A percentile compares a stretch with the other conserved stretches of the same genome.
Conservation (phyloP, 2,888 invertebrate genomes). For the Drosophila testacea region DNA sequence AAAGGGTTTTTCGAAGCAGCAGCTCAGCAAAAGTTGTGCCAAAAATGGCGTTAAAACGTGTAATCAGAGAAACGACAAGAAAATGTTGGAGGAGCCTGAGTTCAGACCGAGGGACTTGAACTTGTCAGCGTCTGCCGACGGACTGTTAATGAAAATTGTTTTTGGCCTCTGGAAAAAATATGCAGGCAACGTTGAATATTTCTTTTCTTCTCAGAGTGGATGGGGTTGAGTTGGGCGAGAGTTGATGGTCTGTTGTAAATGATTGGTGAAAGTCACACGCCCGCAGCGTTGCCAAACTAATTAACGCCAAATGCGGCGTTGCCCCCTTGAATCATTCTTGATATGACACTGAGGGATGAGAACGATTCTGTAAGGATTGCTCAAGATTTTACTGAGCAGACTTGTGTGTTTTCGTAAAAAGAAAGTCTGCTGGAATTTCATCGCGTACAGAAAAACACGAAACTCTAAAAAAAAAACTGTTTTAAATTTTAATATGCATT, state of each 20-base stretch:
- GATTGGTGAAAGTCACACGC: slow-evolving; percentile 69
- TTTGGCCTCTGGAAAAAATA: slow-evolving; percentile 43
- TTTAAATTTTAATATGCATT: too few species aligned
- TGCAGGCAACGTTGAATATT: slow-evolving; percentile 32
- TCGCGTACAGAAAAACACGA: neutral
- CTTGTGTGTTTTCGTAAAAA: neutral
- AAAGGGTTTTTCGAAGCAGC: slow-evolving; percentile 58
- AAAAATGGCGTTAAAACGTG: slow-evolving; percentile 76
- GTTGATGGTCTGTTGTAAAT: slow-evolving; percentile 58
- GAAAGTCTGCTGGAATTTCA: neutral
- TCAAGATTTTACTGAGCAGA: slow-evolving; percentile 4
- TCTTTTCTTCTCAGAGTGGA: neutral
- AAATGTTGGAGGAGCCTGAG: slow-evolving; percentile 31
- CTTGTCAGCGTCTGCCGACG: slow-evolving; percentile 66
- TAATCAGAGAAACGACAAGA: slow-evolving; percentile 69
- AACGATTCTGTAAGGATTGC: slow-evolving; percentile 21
- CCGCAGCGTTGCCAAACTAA: slow-evolving; percentile 75
- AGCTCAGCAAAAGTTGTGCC: slow-evolving; percentile 59
- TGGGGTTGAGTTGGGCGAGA: slow-evolving; percentile 3
- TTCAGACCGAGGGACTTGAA: slow-evolving; percentile 31
- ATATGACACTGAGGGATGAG: neutral
- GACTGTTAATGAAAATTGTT: slow-evolving; percentile 77
- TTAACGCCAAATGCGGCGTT: slow-evolving; percentile 72
- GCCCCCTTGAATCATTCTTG: slow-evolving; percentile 31
- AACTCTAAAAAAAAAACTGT: neutral